phyloP scores from a whole-genome alignment of 2,888 invertebrate species.

The Nomada fucata region DNA sequence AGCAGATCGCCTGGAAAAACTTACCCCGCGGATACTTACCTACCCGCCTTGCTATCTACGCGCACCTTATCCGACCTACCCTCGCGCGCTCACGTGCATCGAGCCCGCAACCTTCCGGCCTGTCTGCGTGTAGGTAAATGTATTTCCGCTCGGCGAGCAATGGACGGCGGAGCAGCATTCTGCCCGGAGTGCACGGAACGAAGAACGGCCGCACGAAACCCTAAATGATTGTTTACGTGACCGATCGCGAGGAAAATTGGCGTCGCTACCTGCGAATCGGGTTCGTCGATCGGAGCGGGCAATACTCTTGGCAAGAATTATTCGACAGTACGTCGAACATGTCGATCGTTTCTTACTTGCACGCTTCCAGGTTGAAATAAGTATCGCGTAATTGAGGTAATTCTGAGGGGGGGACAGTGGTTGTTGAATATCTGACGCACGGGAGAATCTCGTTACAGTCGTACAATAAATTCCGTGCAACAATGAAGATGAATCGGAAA shows the following conservation, averaged over 20 bases:
- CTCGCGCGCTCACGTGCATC: conserved; percentile 64
- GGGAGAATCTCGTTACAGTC: no score
- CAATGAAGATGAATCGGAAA: no score
- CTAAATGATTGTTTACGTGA: conserved; percentile 51
- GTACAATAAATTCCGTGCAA: no score
- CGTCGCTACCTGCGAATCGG: neutral
- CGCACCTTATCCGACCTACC: conserved; percentile 67
- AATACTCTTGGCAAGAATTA: neutral
- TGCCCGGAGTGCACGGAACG: conserved; percentile 30
- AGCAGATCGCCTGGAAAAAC: conserved; percentile 82
- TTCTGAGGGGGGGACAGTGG: no score
- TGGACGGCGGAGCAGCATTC: conserved; percentile 45
- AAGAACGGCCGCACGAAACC: conserved; percentile 1
- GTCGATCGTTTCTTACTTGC: no score
- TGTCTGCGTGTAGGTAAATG: conserved; percentile 60
- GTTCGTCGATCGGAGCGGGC: neutral
- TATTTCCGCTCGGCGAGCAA: conserved; percentile 64
- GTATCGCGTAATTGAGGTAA: no score
- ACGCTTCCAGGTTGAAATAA: no score
- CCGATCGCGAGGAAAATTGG: conserved; percentile 18
- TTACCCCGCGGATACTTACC: conserved; percentile 78
- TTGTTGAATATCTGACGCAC: no score
- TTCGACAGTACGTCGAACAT: no score
- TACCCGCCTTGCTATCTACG: conserved; percentile 66
- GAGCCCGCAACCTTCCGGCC: conserved; percentile 63